These are phyloP conservation scores for Clistopyga incitator DNA, from an alignment of 2,888 invertebrate genomes.

Conservation along the genomic window DNA sequence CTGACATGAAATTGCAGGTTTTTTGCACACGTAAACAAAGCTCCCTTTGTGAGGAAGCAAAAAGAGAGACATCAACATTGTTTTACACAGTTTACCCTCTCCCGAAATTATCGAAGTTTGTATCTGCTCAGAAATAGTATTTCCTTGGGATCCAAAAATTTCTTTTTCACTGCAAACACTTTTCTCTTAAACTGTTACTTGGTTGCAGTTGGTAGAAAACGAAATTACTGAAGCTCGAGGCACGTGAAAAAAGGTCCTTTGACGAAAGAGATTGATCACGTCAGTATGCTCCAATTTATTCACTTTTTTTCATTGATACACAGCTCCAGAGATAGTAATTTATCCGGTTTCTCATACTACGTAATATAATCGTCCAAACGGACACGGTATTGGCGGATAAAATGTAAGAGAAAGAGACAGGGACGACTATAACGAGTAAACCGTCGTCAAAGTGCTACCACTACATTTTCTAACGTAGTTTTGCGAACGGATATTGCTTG, in stretches of 20 bases:
- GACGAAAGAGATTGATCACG: not conserved
- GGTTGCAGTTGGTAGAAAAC: slow-evolving; percentile 14
- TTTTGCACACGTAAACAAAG: too few species aligned
- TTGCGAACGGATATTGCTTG: slow-evolving; percentile 59
- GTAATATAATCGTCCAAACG: not conserved
- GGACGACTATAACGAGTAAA: slow-evolving; percentile 17
- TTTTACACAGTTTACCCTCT: too few species aligned
- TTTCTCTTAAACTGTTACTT: not conserved
- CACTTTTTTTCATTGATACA: not conserved
- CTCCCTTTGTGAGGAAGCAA: too few species aligned
- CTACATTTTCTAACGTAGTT: slow-evolving; percentile 53
- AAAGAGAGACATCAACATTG: too few species aligned
- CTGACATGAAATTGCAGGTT: too few species aligned
- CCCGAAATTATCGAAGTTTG: too few species aligned
- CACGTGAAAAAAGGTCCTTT: not conserved
- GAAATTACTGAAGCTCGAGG: not conserved
- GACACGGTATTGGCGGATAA: not conserved
- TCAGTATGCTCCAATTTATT: not conserved
- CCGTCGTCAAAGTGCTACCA: slow-evolving; percentile 38
- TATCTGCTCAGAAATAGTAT: too few species aligned
- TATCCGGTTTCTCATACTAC: not conserved
- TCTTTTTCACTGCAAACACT: too few species aligned
- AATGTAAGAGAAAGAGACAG: not conserved
- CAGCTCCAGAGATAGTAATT: slow-evolving; percentile 16
- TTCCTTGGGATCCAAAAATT: too few species aligned